Evolutionary conservation across 2,797 vertebrate species (phyloP), one percentile per base, ranked within the genome.

Genomic region (Chromis chromis): DNA sequence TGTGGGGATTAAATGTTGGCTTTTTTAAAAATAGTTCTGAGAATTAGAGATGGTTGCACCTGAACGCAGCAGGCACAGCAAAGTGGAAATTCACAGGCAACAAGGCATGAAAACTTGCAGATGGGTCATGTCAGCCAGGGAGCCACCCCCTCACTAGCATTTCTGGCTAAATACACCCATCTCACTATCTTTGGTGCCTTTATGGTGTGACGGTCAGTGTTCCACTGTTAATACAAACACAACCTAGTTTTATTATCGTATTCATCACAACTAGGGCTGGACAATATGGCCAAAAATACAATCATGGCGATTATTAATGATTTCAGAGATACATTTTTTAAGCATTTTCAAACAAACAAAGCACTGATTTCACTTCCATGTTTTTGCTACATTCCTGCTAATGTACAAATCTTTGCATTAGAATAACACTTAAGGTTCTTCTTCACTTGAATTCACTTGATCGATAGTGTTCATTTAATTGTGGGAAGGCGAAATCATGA

Each of bases 31-130:
- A 39, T 22, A 68, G 65, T 58, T 57, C 19, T 65, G 64, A 48
- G 66, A 86, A 70, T 70, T 73, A 52, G 57, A 55, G 69, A 69
- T 54, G 46, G 61, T 40, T 72, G 57, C 73, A 88, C 86, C 82
- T 82, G 81, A 67, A 70, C 40, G 2, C 79, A 83, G 81, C 65
- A 67, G 75, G 65, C 70, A 49, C 14, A 59, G 55, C 62, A 76
- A 72, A 81, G 56, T 79, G 69, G 69, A 65, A 83, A 73, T 69
- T 57, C 52, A 71, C 65, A 70, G 40, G 59, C 65, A 89, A 72
- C 67, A 78, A 81, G 65, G 79, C 86, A 75, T 85, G 58, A 82
- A 82, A 82, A 79, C 53, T 53, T 74, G 58, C 86, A 88, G 81
- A 84, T 86, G 85, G 64, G 79, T 44, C 68, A 10, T 7, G 48